Percentiles rank a stretch among this genome's conserved stretches.
Conservation (phyloP, 2,888 invertebrate genomes). For the Campoplex nolae region DNA sequence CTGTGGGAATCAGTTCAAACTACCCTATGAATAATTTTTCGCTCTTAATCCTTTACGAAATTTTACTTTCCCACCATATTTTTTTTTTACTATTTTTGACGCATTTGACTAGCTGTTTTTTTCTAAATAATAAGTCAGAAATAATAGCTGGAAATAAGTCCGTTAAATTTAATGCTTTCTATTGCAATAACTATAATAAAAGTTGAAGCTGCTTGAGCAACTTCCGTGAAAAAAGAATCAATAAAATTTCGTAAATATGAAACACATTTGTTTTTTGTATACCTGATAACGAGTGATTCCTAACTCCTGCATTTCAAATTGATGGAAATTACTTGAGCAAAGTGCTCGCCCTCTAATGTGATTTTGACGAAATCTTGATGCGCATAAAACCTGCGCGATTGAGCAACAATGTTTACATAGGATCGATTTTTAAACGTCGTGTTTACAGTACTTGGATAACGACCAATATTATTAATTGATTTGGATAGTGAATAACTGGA, state of each 20-base stretch:
- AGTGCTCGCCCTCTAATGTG: neutral
- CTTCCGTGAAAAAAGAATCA: neutral
- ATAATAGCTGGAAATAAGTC: neutral
- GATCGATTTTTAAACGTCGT: neutral
- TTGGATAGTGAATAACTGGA: neutral
- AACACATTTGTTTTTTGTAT: neutral
- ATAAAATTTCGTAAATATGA: neutral
- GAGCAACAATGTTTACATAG: neutral
- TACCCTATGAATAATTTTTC: slow-evolving; percentile 20
- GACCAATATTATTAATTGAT: neutral
- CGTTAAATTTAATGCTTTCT: neutral
- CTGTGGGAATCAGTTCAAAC: slow-evolving; percentile 16
- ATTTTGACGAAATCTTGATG: neutral
- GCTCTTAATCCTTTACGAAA: slow-evolving; percentile 1
- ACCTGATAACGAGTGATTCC: neutral
- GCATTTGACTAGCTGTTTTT: neutral
- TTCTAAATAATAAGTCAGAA: neutral
- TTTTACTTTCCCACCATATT: slow-evolving; percentile 1
- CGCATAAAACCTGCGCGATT: neutral
- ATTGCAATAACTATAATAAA: neutral
- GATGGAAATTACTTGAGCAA: neutral
- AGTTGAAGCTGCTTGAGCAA: neutral
- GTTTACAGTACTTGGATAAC: slow-evolving; percentile 22
- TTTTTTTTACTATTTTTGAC: neutral
- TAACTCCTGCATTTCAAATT: neutral